Base-by-base conservation (phyloP, 2,113 vertebrate species). In the Tapirus terrestris region DNA sequence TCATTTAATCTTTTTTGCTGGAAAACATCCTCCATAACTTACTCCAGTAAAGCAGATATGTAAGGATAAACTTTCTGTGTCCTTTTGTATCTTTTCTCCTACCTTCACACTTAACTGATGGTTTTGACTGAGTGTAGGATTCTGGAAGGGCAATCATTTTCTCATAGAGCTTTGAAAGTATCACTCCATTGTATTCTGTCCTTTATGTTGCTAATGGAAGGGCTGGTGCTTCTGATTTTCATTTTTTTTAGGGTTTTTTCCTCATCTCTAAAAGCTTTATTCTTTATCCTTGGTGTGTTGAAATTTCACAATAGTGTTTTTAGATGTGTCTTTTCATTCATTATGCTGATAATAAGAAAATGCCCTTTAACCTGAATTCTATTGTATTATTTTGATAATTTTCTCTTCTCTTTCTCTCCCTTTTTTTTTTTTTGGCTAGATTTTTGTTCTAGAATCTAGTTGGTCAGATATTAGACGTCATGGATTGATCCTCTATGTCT, bases 361-460 rank as follows among this genome's bases (percentile, higher is more conserved):
- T 45, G 36, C 17, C 25, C 56, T 92, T 43, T 79, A 81, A 79
- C 23, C 27, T 92, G 82, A 88, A 33, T 75, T 88, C 81, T 61
- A 10, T 12, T 86, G 0, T 92, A 36, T 76, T 81, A 39, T 95
- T 89, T 88, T 72, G 29, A 45, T 77, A 36, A 36, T 63, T 79
- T 90, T 14, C 36, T 94, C 45, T 51, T 82, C 14, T 51, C 8
- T 48, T 11, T 25, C 33, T 56, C 33, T 45, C 20, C 16, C 11
- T 53, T n/a, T 58, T 18, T 53, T n/a, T 58, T 72, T 83, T 67
- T 85, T 89, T 27, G 45, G 33, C 17, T 92, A 88, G 29, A 63
- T 72, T 92, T 94, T 77, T 82, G 68, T 82, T 92, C 17, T 92
- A 83, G 82, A 92, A 83, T 76, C 6, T 63, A 11, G 39, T 92